Base-by-base conservation (phyloP, 2,888 invertebrate genomes). In the Leucoptera coffeella region DNA sequence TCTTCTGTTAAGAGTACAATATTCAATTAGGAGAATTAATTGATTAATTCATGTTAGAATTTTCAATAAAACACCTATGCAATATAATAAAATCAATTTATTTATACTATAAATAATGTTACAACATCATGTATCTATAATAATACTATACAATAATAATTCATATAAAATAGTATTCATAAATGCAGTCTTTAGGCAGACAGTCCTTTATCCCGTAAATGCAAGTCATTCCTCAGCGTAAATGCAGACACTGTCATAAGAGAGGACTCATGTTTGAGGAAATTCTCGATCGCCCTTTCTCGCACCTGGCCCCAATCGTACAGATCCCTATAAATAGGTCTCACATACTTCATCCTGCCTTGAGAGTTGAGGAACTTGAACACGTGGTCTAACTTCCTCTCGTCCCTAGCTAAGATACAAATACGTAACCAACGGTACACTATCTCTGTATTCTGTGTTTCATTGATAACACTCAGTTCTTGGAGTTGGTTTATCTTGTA, bases 341-440 rank as follows among this genome's bases (percentile, higher is more conserved):
- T 74, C 2, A 88, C 83, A 58, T 80, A 95, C 54, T 95, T 95
- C 87, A 94, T 88, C 28, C 95, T 77, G 17, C 94, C 94, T 45
- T 88, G 82, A 11, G 77, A 75, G 37, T 85, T 88, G 6, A 90
- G 78, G 67, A 94, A 93, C 12, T 76, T 50, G 29, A 94, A 62
- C 2, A 83, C 82, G 10, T 76, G 72, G 2, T 73, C 58, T 17
- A 94, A 58, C 41, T 78, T 79, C 0, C 74, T 64, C 14, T 74
- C 57, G 73, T 89, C 83, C 29, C 73, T 74, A 8, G 83, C 81
- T 45, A 77, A 80, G n/a, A 93, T 62, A 35, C 86, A 80, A 30
- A 92, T 51, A 30, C 88, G 75, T 24, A 90, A 52, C 82, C 91
- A 88, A 26, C 85, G 80, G 55, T 64, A 80, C 38, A 72, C 74